Percentiles rank a stretch among this genome's conserved stretches.
These are phyloP conservation scores for Pollenia angustigena DNA, from an alignment of 2,888 invertebrate genomes.

Conservation along the genomic window DNA sequence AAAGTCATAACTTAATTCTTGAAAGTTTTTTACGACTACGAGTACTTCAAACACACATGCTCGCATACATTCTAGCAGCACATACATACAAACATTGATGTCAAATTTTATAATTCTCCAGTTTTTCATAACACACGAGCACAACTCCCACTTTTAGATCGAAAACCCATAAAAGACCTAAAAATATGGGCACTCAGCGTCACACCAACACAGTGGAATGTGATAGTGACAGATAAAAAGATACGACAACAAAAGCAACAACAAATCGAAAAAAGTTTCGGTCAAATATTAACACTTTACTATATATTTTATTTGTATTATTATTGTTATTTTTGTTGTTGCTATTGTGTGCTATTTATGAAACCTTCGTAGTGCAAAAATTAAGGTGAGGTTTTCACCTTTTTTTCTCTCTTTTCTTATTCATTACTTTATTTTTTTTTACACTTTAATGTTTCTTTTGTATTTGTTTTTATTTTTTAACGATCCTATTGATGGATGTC, in stretches of 20 bases:
- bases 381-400: constrained; percentile 63
- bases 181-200: no score
- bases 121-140: background rate
- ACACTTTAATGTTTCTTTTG: constrained; percentile 38
- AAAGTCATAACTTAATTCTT: background rate
- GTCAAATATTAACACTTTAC: constrained; percentile 45
- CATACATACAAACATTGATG: background rate
- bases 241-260: background rate
- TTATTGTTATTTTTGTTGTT: constrained; percentile 26
- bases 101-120: constrained; percentile 1
- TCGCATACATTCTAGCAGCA: background rate
- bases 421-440: constrained; percentile 36
- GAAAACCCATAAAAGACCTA: background rate
- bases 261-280: constrained; percentile 15
- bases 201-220: background rate
- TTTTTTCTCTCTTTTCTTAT: constrained; percentile 27
- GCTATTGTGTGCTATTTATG: constrained; percentile 23
- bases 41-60: background rate
- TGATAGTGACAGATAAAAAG: constrained; percentile 18
- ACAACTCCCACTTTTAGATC: constrained; percentile 28
- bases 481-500: constrained; percentile 68
- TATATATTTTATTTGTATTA: constrained; percentile 1
- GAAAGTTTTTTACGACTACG: background rate
- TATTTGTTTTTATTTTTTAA: constrained; percentile 40
- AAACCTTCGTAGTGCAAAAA: constrained; percentile 60